Percentiles rank a stretch among this genome's conserved stretches.
phyloP scores from a whole-genome alignment of 2,888 invertebrate genomes.

The Hydriomena furcata region DNA sequence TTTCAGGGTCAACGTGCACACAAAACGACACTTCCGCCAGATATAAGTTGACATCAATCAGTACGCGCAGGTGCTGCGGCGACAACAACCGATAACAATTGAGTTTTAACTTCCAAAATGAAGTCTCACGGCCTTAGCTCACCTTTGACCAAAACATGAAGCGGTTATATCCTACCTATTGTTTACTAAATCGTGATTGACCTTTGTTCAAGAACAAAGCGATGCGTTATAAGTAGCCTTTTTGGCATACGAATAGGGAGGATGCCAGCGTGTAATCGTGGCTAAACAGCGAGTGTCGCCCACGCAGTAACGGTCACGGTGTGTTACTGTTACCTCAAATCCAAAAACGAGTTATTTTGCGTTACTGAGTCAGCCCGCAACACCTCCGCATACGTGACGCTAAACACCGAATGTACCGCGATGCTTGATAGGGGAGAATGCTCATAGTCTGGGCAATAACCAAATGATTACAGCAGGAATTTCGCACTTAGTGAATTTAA shows the following conservation, averaged over 20 bases:
- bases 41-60: slow-evolving; percentile 4
- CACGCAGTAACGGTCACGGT: slow-evolving; percentile 69
- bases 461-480: slow-evolving; percentile 19
- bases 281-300: slow-evolving; percentile 56
- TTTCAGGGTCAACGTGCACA: slow-evolving; percentile 33
- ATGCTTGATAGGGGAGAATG: slow-evolving; percentile 23
- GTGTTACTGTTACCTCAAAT: slow-evolving; percentile 68
- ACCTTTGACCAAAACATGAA: slow-evolving; percentile 37
- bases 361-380: slow-evolving; percentile 57
- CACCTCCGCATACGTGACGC: slow-evolving; percentile 39
- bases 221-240: slow-evolving; percentile 37
- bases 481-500: slow-evolving; percentile 25
- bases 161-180: slow-evolving; percentile 34
- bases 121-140: slow-evolving; percentile 42
- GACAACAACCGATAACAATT: slow-evolving; percentile 20
- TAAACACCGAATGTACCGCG: slow-evolving; percentile 36
- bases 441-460: slow-evolving; percentile 6
- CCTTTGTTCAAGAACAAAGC: slow-evolving; percentile 52
- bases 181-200: slow-evolving; percentile 48
- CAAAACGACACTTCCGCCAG: slow-evolving; percentile 26
- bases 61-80: neutral
- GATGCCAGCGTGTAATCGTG: slow-evolving; percentile 44
- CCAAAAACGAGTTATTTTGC: slow-evolving; percentile 72
- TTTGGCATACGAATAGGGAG: slow-evolving; percentile 45
- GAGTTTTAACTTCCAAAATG: slow-evolving; percentile 31